Percentiles rank a stretch among this genome's conserved stretches.
phyloP scores from a whole-genome alignment of 2,113 vertebrate species.

The Varanus salvator region DNA sequence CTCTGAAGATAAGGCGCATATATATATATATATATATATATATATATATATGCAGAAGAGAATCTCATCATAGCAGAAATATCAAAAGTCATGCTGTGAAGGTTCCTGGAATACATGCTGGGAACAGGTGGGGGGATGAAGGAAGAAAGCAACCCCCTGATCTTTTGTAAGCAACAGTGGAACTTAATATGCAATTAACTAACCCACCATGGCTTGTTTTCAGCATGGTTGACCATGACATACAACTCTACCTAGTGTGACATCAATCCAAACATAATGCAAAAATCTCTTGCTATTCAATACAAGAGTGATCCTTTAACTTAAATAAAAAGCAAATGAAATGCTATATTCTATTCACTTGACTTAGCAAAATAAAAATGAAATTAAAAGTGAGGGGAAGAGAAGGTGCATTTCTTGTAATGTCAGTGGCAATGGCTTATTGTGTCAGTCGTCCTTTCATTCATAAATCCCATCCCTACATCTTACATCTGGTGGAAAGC shows the following conservation, averaged over 20 bases:
- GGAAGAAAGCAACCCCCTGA: too few relatives aligned
- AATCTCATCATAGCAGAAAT: too few relatives aligned
- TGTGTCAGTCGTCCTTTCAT: conserved; percentile 44
- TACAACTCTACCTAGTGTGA: neutral
- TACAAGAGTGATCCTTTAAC: conserved; percentile 31
- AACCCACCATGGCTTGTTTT: too few relatives aligned
- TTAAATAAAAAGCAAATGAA: conserved; percentile 46
- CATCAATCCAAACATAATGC: conserved; percentile 35
- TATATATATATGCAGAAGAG: too few relatives aligned
- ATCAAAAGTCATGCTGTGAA: too few relatives aligned
- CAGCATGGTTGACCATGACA: too few relatives aligned
- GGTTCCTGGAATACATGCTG: too few relatives aligned
- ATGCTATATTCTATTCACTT: conserved; percentile 44
- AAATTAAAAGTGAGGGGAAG: conserved; percentile 50
- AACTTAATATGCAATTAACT: too few relatives aligned
- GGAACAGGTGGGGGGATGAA: too few relatives aligned
- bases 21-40: too few relatives aligned
- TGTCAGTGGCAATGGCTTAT: conserved; percentile 47
- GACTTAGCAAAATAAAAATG: conserved; percentile 47
- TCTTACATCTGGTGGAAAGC: conserved; percentile 40
- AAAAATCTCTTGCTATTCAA: conserved; percentile 36
- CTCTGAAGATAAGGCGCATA: too few relatives aligned
- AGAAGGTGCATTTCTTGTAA: conserved; percentile 30
- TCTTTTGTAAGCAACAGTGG: too few relatives aligned
- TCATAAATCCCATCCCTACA: conserved; percentile 52